Percentiles rank a stretch among this genome's conserved stretches.
These are phyloP conservation scores for Alviniconcha marisindica DNA, from an alignment of 1,140 invertebrate species.

Conservation along the genomic window DNA sequence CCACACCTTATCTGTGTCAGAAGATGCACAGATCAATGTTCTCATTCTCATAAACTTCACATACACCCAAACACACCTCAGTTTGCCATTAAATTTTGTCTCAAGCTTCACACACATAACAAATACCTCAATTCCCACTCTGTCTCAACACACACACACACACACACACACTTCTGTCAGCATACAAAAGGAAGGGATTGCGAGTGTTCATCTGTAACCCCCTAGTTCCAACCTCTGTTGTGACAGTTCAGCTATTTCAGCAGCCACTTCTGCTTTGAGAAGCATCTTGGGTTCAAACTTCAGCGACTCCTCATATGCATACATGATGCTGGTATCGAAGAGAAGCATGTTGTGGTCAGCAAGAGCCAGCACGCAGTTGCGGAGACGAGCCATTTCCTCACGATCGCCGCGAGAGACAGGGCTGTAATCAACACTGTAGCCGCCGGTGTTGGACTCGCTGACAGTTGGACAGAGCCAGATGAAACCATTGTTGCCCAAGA, in stretches of 20 bases:
- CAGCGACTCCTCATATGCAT: conserved; percentile 92
- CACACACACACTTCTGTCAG: neutral
- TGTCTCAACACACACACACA: neutral
- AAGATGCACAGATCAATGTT: too few species aligned
- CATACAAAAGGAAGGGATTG: too few species aligned
- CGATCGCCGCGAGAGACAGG: conserved; percentile 84
- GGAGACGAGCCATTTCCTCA: conserved; percentile 89
- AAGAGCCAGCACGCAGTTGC: conserved; percentile 92
- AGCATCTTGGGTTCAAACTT: conserved; percentile 88
- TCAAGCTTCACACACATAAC: neutral
- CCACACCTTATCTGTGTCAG: too few species aligned
- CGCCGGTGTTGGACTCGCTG: conserved; percentile 84
- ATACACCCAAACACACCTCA: too few species aligned
- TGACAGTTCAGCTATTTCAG: conserved; percentile 81
- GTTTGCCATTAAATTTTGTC: too few species aligned
- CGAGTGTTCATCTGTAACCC: conserved; percentile 51
- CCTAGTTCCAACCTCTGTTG: conserved; percentile 68
- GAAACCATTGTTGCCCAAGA: conserved; percentile 97
- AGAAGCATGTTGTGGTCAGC: conserved; percentile 91
- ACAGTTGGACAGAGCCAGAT: conserved; percentile 92
- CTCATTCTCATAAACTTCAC: too few species aligned
- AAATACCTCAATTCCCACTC: too few species aligned
- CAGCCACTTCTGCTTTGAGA: conserved; percentile 87
- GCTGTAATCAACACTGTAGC: conserved; percentile 78
- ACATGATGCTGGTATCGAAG: conserved; percentile 93